Evolutionary conservation across 2,888 invertebrate genomes (phyloP).

Genomic region (Punctoribates punctum): DNA sequence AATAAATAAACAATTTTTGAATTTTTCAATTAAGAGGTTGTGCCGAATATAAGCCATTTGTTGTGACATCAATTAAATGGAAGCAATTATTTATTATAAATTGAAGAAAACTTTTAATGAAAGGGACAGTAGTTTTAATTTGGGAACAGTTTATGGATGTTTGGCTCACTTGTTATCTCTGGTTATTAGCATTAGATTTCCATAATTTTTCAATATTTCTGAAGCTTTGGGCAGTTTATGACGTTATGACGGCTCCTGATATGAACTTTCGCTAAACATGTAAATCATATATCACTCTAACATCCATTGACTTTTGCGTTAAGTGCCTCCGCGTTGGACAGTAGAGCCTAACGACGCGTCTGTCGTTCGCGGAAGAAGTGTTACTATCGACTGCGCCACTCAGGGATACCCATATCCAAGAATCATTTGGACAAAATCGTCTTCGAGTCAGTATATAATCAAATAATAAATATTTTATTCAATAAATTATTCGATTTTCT

Average conservation of each 20-base stretch:
- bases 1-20: no score
- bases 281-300: conserved; percentile 16
- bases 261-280: conserved; percentile 2
- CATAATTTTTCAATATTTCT: conserved; percentile 27
- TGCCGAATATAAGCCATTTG: no score
- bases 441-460: conserved; percentile 38
- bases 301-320: background rate
- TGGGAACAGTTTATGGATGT: background rate
- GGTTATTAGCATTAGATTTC: conserved; percentile 35
- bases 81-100: no score
- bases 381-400: conserved; percentile 48
- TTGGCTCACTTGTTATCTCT: background rate
- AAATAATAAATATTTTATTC: conserved; percentile 5
- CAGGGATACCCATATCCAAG: conserved; percentile 49
- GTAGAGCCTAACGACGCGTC: conserved; percentile 50
- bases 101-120: no score
- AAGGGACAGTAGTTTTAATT: no score
- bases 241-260: conserved; percentile 13
- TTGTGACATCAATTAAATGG: no score
- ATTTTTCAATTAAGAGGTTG: no score
- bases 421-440: conserved; percentile 48
- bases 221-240: conserved; percentile 27
- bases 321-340: conserved; percentile 50
- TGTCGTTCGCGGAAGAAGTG: conserved; percentile 49
- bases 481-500: conserved; percentile 29